phyloP scores from a whole-genome alignment of 2,888 invertebrate genomes.

The Caenorhabditis sp. region DNA sequence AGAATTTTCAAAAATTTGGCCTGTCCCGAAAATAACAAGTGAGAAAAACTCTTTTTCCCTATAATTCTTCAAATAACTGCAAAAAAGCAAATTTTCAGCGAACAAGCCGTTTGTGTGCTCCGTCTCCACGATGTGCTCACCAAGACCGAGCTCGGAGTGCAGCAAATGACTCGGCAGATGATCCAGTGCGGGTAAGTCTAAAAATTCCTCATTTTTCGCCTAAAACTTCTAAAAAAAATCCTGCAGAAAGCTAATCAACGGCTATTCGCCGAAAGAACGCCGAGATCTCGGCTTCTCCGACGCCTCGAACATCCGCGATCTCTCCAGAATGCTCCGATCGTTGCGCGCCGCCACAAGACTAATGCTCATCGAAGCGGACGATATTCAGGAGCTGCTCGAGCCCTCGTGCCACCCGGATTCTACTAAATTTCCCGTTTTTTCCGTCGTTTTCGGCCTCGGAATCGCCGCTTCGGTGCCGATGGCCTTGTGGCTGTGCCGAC shows the following conservation, averaged over 20 bases:
- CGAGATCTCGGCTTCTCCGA: constrained; percentile 23
- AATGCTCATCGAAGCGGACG: constrained; percentile 25
- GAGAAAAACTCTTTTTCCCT: not conserved
- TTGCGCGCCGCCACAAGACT: constrained; percentile 12
- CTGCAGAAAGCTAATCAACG: constrained; percentile 8
- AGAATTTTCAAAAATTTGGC: constrained; percentile 26
- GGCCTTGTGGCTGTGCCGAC: no score
- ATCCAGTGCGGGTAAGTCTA: constrained; percentile 30
- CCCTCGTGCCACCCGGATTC: no score
- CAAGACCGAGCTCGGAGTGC: constrained; percentile 13
- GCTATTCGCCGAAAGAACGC: not conserved
- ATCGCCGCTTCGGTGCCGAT: no score
- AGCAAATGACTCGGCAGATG: constrained; percentile 26
- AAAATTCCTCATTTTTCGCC: not conserved
- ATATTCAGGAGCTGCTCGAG: constrained; percentile 6
- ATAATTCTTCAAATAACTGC: not conserved
- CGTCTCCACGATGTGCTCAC: constrained; percentile 39
- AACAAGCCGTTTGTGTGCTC: constrained; percentile 30
- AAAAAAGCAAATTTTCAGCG: constrained; percentile 6
- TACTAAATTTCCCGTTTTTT: no score
- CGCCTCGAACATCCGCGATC: not conserved
- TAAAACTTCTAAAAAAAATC: not conserved
- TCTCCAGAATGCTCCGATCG: not conserved
- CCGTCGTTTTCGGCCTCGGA: no score
- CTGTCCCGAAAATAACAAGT: constrained; percentile 13